Conservation (phyloP, 2,888 invertebrate species). For the Zonitis immaculata region DNA sequence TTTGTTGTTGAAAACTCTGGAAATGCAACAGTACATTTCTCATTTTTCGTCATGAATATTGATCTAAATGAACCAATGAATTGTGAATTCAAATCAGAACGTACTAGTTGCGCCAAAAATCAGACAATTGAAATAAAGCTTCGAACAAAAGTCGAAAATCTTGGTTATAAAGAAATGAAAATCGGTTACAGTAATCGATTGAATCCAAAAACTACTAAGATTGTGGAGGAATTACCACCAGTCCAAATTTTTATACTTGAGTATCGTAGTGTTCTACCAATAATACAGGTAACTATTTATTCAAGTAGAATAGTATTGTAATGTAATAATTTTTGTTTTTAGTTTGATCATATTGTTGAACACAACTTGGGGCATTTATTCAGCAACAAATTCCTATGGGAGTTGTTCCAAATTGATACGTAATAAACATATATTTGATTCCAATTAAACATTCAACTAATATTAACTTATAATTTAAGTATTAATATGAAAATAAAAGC, state of each 20-base stretch:
- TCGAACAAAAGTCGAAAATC: slow-evolving; percentile 32
- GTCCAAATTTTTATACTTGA: slow-evolving; percentile 34
- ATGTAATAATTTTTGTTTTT: slow-evolving; percentile 21
- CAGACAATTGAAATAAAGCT: slow-evolving; percentile 35
- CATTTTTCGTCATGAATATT: slow-evolving; percentile 27
- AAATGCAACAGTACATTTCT: slow-evolving; percentile 41
- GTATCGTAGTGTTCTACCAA: slow-evolving; percentile 41
- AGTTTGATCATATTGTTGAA: slow-evolving; percentile 44
- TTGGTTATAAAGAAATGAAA: slow-evolving; percentile 38
- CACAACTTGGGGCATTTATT: slow-evolving; percentile 39
- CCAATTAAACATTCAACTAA: neutral
- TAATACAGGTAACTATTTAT: slow-evolving; percentile 41
- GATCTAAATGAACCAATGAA: too few relatives aligned
- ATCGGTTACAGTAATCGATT: slow-evolving; percentile 41
- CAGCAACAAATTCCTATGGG: slow-evolving; percentile 46
- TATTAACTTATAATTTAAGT: slow-evolving; percentile 23
- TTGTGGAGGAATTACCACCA: slow-evolving; percentile 21
- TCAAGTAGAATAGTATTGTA: too few relatives aligned
- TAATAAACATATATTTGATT: slow-evolving; percentile 29
- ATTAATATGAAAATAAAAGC: slow-evolving; percentile 34
- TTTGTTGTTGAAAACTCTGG: slow-evolving; percentile 49
- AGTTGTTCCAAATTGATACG: slow-evolving; percentile 44
- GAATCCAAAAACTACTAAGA: slow-evolving; percentile 23
- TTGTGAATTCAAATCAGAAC: slow-evolving; percentile 12
- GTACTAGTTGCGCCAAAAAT: slow-evolving; percentile 36